Base-by-base conservation (phyloP, 2,113 vertebrate species). In the Podilymbus podiceps region DNA sequence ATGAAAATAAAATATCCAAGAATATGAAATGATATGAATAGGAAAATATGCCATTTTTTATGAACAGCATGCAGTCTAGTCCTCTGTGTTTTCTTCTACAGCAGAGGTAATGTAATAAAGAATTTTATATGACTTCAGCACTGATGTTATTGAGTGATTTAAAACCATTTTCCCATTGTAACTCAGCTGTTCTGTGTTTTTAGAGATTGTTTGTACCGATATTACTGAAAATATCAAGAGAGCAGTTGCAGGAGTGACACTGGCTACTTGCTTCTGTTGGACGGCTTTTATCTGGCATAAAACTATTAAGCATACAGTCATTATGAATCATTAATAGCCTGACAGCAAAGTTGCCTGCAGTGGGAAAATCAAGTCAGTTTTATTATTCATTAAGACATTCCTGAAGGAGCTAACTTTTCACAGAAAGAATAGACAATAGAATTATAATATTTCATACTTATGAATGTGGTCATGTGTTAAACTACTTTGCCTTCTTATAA, bases 321-420 rank as follows among this genome's bases (percentile, higher is more conserved):
- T 98, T 98, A 98, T 98, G 98, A 98, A 98, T 98, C 98, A 98
- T 98, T 98, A 98, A 98, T 98, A 98, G 95, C 96, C 89, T 98
- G 98, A 98, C 98, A 98, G 97, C 96, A 97, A 97, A 98, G 97
- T 97, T 98, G 98, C 97, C 97, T 98, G 97, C 89, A 95, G 91
- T 97, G 98, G 97, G 97, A 98, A 98, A 98, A 98, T 98, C 97
- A 98, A 98, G 97, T 97, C 98, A 95, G 96, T 98, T 98, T 98
- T 98, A 98, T 98, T 98, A 98, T 98, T 98, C 97, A 98, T 98
- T 98, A 98, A 98, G 97, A 98, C 97, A 96, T 96, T 98, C 97
- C 97, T 98, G 96, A 98, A 98, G 97, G 93, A 98, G 87, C 88
- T 94, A 97, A 98, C 97, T 98, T 98, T 98, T 96, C 97, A 98